Evolutionary conservation across 2,797 vertebrate genomes (phyloP).

Genomic region (Gorsachius magnificus): DNA sequence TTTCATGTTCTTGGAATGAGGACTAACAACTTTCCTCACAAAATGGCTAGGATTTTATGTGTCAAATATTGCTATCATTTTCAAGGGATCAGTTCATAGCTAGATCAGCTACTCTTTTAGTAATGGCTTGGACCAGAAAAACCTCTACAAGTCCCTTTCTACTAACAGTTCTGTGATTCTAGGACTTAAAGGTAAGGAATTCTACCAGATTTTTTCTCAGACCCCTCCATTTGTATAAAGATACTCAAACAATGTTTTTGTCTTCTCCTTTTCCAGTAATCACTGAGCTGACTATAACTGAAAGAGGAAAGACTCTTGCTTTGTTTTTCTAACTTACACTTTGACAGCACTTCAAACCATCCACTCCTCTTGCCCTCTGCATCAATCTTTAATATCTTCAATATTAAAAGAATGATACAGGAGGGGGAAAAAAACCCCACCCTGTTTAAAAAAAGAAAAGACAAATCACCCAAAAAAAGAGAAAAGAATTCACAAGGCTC

Average conservation of each 20-base stretch:
- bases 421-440: rapidly evolving
- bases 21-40: background rate
- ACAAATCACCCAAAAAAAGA: no score
- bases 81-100: background rate
- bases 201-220: background rate
- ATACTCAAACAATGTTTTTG: background rate
- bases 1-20: background rate
- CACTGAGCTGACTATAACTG: background rate
- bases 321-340: background rate
- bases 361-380: background rate
- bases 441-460: background rate
- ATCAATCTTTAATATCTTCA: background rate
- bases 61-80: background rate
- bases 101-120: background rate
- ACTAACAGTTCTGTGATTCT: background rate
- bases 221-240: background rate
- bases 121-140: background rate
- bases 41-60: background rate
- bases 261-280: background rate
- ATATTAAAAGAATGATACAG: background rate
- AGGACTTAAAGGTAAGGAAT: background rate
- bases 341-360: background rate
- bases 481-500: background rate
- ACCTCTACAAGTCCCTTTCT: background rate
- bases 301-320: background rate